phyloP scores from a whole-genome alignment of 2,888 invertebrate genomes.

The Boloria selene region DNA sequence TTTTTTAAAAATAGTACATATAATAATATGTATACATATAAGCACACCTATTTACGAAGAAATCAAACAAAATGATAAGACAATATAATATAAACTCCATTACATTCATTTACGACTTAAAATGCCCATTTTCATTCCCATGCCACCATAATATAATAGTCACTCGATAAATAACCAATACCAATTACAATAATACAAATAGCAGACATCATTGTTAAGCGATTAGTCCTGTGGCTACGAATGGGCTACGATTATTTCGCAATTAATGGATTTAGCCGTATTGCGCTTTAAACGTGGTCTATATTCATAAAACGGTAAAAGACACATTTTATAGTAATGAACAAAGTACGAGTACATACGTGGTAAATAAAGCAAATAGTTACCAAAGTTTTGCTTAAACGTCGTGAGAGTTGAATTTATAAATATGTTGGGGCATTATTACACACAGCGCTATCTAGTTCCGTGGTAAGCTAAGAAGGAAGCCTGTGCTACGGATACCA shows the following conservation, averaged over 20 bases:
- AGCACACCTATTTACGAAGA: too few relatives aligned
- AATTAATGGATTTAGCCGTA: slow-evolving; percentile 25
- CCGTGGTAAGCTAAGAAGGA: too few relatives aligned
- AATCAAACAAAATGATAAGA: background rate
- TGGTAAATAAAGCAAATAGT: background rate
- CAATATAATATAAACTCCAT: background rate
- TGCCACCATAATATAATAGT: slow-evolving; percentile 1
- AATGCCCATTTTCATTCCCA: slow-evolving; percentile 3
- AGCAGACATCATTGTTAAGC: slow-evolving; percentile 30
- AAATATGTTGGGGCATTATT: too few relatives aligned
- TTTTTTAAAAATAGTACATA: too few relatives aligned
- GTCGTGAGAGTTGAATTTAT: too few relatives aligned
- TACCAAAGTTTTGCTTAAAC: too few relatives aligned
- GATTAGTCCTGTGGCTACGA: slow-evolving; percentile 28
- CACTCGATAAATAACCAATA: slow-evolving; percentile 25
- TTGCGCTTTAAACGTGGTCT: slow-evolving; percentile 18
- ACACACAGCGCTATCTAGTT: too few relatives aligned
- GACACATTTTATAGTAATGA: slow-evolving; percentile 4
- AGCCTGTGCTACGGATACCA: too few relatives aligned
- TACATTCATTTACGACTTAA: background rate
- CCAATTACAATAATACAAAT: slow-evolving; percentile 30
- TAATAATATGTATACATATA: too few relatives aligned
- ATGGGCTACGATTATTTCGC: slow-evolving; percentile 29
- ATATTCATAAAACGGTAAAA: slow-evolving; percentile 12
- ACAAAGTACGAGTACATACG: background rate